phyloP scores from a whole-genome alignment of 2,888 invertebrate species.

The Augiades crinisus region DNA sequence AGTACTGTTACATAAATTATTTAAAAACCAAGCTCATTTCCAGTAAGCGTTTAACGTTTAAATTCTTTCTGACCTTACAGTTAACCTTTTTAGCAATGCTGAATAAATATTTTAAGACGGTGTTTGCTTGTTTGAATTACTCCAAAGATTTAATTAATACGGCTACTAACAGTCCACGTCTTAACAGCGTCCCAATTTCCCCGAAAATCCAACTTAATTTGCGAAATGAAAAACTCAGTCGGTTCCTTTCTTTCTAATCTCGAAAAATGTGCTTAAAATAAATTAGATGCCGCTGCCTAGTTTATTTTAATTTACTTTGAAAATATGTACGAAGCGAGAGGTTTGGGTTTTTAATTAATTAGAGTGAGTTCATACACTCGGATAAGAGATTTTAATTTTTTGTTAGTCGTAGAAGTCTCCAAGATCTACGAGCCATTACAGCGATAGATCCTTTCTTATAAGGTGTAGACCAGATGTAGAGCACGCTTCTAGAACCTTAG shows the following conservation, averaged over 20 bases:
- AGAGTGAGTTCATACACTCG: neutral
- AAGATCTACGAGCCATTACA: too few relatives aligned
- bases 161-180: conserved; percentile 17
- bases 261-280: conserved; percentile 24
- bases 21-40: too few relatives aligned
- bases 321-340: conserved; percentile 1
- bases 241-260: conserved; percentile 22
- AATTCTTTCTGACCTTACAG: neutral
- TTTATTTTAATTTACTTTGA: conserved; percentile 19
- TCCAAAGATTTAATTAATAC: conserved; percentile 25
- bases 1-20: too few relatives aligned
- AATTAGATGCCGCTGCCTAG: conserved; percentile 12
- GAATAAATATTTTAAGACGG: conserved; percentile 20
- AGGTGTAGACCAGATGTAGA: too few relatives aligned
- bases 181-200: conserved; percentile 23
- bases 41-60: too few relatives aligned
- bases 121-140: conserved; percentile 24
- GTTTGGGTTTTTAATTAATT: conserved; percentile 1
- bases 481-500: too few relatives aligned
- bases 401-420: too few relatives aligned
- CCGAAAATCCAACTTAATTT: conserved; percentile 24
- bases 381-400: neutral
- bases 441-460: too few relatives aligned
- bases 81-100: conserved; percentile 17
- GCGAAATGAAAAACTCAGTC: conserved; percentile 24